A percentile compares a stretch with the other conserved stretches of the same genome.
Evolutionary conservation across 1,140 invertebrate genomes (phyloP).

Genomic region (Ceratitis capitata): DNA sequence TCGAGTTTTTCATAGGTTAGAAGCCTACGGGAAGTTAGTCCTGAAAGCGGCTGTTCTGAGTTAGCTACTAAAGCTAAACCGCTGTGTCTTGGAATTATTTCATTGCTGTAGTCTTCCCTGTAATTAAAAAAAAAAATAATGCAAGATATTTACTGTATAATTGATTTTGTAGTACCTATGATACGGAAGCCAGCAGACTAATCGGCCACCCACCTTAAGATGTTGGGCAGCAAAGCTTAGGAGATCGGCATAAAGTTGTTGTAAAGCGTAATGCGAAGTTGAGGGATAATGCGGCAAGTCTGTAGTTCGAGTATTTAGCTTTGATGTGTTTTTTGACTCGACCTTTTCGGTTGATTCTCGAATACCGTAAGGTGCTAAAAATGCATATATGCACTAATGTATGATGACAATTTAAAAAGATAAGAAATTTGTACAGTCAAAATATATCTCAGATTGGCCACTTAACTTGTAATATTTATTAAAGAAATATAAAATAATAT

Average conservation of each 20-base stretch:
- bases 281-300: slow-evolving; percentile 72
- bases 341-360: slow-evolving; percentile 89
- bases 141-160: neutral
- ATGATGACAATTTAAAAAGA: too few species aligned
- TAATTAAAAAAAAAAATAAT: slow-evolving; percentile 52
- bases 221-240: slow-evolving; percentile 82
- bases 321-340: slow-evolving; percentile 73
- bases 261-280: slow-evolving; percentile 85
- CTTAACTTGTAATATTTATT: slow-evolving; percentile 71
- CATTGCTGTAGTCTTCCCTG: slow-evolving; percentile 79
- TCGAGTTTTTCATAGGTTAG: slow-evolving; percentile 87
- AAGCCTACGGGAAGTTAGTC: slow-evolving; percentile 80
- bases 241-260: slow-evolving; percentile 84
- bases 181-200: slow-evolving; percentile 94
- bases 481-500: neutral
- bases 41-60: slow-evolving; percentile 86
- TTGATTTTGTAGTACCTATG: slow-evolving; percentile 62
- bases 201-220: slow-evolving; percentile 77
- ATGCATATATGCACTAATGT: neutral
- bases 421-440: too few species aligned
- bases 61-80: slow-evolving; percentile 82
- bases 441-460: neutral
- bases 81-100: slow-evolving; percentile 81
- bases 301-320: slow-evolving; percentile 55
- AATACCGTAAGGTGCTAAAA: slow-evolving; percentile 94